phyloP scores from a whole-genome alignment of 2,113 vertebrate species.

The Atlantisia rogersi region DNA sequence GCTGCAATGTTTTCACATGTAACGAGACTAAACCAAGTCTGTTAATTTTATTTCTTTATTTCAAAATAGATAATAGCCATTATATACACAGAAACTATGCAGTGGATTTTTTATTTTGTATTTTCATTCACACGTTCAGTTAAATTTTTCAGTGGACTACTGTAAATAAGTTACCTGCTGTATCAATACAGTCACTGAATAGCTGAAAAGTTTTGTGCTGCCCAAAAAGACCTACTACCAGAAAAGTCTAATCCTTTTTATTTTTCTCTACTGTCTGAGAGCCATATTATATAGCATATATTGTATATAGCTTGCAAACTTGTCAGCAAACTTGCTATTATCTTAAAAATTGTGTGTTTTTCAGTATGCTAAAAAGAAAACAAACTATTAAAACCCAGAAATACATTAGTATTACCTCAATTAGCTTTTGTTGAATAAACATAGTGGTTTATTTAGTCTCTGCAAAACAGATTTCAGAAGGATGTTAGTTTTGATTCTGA shows the following conservation, averaged over 20 bases:
- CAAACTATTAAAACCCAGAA: neutral
- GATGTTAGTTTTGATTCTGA: neutral
- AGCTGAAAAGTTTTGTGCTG: neutral
- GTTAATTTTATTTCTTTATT: neutral
- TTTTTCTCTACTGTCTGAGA: neutral
- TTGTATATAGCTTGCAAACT: neutral
- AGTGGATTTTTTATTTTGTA: neutral
- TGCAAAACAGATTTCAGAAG: neutral
- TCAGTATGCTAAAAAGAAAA: neutral
- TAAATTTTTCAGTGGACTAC: neutral
- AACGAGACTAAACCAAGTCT: neutral
- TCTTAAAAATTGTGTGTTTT: neutral
- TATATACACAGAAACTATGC: neutral
- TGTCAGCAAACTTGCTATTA: neutral
- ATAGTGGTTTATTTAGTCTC: neutral
- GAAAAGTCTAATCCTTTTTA: neutral
- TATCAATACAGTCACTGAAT: neutral
- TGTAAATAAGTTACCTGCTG: neutral
- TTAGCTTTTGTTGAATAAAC: neutral
- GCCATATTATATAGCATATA: neutral
- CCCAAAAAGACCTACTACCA: neutral
- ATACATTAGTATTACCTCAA: neutral
- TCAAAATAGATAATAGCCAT: neutral
- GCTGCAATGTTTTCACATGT: neutral
- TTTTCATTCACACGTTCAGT: neutral